Conservation (phyloP, 2,888 invertebrate genomes). For the Cephus sareptanus region DNA sequence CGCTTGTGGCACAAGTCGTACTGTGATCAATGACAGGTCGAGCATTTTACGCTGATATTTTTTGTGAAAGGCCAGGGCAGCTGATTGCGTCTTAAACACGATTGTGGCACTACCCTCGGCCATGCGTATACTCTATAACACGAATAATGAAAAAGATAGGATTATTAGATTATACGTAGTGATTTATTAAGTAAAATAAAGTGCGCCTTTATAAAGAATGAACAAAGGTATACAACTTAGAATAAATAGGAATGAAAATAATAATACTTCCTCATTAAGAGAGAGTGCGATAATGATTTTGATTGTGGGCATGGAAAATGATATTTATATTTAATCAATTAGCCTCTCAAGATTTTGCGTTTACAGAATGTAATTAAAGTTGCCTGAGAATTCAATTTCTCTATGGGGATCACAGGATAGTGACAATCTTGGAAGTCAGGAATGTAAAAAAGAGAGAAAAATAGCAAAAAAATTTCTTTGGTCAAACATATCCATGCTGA, state of each 20-base stretch:
- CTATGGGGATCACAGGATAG: background rate
- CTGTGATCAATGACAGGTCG: slow-evolving; percentile 69
- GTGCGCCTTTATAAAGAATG: slow-evolving; percentile 11
- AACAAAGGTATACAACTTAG: slow-evolving; percentile 11
- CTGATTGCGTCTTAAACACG: slow-evolving; percentile 69
- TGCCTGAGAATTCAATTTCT: background rate
- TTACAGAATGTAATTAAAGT: background rate
- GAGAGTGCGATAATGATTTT: background rate
- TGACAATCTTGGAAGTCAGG: background rate
- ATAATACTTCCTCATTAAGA: background rate
- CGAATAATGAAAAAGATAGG: slow-evolving; percentile 22
- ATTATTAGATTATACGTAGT: slow-evolving; percentile 14
- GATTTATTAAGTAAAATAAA: slow-evolving; percentile 10
- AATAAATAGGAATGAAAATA: background rate
- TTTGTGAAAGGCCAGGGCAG: slow-evolving; percentile 70
- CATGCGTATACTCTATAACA: slow-evolving; percentile 62
- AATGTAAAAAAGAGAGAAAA: background rate
- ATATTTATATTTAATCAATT: background rate
- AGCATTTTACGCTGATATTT: slow-evolving; percentile 71
- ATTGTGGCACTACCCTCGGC: slow-evolving; percentile 64
- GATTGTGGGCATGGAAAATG: background rate
- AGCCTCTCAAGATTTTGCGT: background rate
- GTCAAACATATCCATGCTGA: background rate
- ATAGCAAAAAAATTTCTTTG: background rate
- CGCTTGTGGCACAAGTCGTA: slow-evolving; percentile 60